Base-by-base conservation (phyloP, 2,888 invertebrate genomes). In the Balanococcus diminutus region DNA sequence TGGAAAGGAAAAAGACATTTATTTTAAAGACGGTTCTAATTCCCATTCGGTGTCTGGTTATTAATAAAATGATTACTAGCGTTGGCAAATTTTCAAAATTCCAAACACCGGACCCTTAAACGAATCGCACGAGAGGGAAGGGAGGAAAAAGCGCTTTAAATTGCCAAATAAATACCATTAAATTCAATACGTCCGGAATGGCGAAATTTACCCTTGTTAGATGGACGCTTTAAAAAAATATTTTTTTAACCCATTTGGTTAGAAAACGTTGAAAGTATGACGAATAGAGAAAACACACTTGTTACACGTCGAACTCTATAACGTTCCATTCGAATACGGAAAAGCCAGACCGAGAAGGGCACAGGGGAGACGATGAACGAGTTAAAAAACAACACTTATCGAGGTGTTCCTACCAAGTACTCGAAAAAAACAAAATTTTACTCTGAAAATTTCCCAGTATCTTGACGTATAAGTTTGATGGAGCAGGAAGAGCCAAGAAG, bases 381-480 rank as follows among this genome's bases (percentile, higher is more conserved):
- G 75, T 79, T 79, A 79, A 79, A 79, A 79, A 79, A 79, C 75
- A 79, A 79, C 75, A 79, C 75, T 79, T 79, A 36, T 36, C 31
- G 36, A 79, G 75, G 75, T 36, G 75, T 67, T 67, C 14, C 67
- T 36, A 9, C n/a, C 2, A 79, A 36, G 36, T n/a, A 79, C 75
- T 79, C 36, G 75, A 79, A 79, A 79, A 79, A 79, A 36, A 79
- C 32, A 19, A 36, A 36, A 79, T 36, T 36, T 79, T 79, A 19
- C 75, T 32, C 75, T 28, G 9, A 19, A 36, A 79, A 79, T 79
- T 79, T 79, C 16, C 19, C 8, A 51, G 19, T 51, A 51, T 19
- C 51, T 16, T 42, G 42, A 5, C 46, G 46, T 46, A n/a, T n/a
- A n/a, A n/a, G n/a, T n/a, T n/a, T n/a, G n/a, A n/a, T n/a, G 46